These are phyloP conservation scores for Acanthoscelides obtectus DNA, from an alignment of 2,888 invertebrate species.

Conservation along the genomic window DNA sequence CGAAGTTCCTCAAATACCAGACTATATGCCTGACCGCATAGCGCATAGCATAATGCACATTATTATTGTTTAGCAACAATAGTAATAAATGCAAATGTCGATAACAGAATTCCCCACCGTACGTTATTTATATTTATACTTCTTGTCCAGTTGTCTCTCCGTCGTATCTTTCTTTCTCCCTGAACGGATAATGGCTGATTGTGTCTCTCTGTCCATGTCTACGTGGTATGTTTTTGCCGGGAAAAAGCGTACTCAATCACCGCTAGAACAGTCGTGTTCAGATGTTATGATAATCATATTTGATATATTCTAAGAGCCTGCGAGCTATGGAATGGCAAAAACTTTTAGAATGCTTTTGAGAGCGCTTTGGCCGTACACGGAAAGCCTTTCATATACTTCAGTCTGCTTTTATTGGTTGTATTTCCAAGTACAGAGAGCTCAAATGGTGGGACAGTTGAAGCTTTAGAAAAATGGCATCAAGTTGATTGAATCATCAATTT, in stretches of 20 bases:
- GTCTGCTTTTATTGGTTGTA: not conserved
- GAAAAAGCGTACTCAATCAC: not conserved
- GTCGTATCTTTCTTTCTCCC: not conserved
- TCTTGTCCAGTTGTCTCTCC: not conserved
- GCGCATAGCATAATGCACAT: constrained; percentile 28
- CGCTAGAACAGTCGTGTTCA: not conserved
- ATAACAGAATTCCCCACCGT: constrained; percentile 26
- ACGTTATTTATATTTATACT: not conserved
- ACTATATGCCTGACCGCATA: too few species aligned
- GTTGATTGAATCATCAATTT: not conserved
- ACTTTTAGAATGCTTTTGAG: not conserved
- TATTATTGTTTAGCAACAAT: constrained; percentile 36
- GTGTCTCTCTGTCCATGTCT: not conserved
- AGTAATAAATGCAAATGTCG: constrained; percentile 37
- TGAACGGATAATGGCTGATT: not conserved
- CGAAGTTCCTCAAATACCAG: too few species aligned
- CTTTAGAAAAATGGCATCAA: not conserved
- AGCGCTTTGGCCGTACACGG: not conserved
- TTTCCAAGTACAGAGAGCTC: not conserved
- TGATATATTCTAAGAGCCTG: not conserved
- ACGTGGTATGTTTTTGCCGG: not conserved
- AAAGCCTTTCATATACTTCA: not conserved
- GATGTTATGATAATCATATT: not conserved
- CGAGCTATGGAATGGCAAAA: not conserved
- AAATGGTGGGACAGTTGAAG: not conserved